Base-by-base conservation (phyloP, 1,140 invertebrate species). In the Platyura marginata region DNA sequence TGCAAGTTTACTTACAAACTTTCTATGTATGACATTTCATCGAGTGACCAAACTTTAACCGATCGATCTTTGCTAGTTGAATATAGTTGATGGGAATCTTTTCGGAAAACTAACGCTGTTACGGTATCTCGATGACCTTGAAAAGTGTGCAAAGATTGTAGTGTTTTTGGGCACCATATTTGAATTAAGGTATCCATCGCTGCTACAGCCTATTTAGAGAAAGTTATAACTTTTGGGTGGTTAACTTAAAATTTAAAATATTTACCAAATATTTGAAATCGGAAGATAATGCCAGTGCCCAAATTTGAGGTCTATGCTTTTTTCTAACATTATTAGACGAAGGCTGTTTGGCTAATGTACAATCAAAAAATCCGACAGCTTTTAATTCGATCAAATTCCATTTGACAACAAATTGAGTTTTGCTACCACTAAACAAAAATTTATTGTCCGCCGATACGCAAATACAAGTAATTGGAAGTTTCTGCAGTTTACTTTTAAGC, bases 21-120 rank as follows among this genome's bases (percentile, higher is more conserved):
- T 70, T 98, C 93, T 8, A 96, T 80, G 66, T 94, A 97, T 9
- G 81, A 77, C 82, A 93, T 88, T 56, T 96, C 91, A 69, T 90
- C 85, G 18, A 96, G 65, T 49, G 84, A 90, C 92, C 92, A 98
- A 21, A 94, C 78, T 67, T 83, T 85, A 0, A 95, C 79, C 22
- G 83, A 79, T 49, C 80, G 69, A 61, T 98, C 94, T 53, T 79
- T 73, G 37, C 78, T 78, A 6, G 71, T 70, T 33, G 88, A 92
- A 55, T 88, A 96, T 29, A 98, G 66, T 19, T 82, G 81, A 64
- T 94, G 87, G n/a, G 81, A 79, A 45, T 81, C 75, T 57, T 75
- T 81, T 51, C 88, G 77, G 61, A 97, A 94, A 18, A 78, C 75
- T 40, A 98, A 54, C 20, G 86, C 85, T 36, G 81, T 77, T 1